Conservation (phyloP, 2,888 invertebrate genomes). For the Encarsia formosa region DNA sequence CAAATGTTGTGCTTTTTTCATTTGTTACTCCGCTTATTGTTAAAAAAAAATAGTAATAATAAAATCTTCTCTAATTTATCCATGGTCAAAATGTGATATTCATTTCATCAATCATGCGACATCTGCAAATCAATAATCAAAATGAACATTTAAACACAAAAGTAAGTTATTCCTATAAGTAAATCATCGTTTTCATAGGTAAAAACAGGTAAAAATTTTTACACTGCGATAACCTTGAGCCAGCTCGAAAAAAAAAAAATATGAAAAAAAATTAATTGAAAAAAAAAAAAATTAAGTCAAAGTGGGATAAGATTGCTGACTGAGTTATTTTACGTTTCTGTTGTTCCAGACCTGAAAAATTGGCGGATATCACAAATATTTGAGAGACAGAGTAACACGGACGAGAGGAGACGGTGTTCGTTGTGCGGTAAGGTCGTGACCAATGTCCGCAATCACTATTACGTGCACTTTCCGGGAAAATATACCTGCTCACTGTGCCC, state of each 20-base stretch:
- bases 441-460: conserved; percentile 61
- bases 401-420: conserved; percentile 58
- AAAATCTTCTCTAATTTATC: no score
- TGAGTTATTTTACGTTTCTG: conserved; percentile 36
- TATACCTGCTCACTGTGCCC: conserved; percentile 59
- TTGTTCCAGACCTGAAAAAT: conserved; percentile 58
- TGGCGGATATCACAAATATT: conserved; percentile 59
- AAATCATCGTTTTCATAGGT: no score
- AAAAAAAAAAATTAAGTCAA: conserved; percentile 8
- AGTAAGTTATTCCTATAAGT: no score
- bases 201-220: background rate
- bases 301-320: no score
- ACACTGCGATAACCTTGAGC: conserved; percentile 13
- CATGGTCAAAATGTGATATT: no score
- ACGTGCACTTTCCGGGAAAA: conserved; percentile 60
- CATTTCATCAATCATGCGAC: no score
- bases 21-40: no score
- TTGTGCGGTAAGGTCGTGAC: conserved; percentile 61
- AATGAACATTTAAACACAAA: no score
- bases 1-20: no score
- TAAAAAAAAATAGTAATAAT: no score
- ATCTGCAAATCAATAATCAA: no score
- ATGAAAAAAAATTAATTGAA: background rate
- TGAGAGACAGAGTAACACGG: conserved; percentile 58
- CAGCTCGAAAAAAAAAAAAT: conserved; percentile 2